Base-by-base conservation (phyloP, 2,797 vertebrate genomes). In the Yasuhikotakia modesta region DNA sequence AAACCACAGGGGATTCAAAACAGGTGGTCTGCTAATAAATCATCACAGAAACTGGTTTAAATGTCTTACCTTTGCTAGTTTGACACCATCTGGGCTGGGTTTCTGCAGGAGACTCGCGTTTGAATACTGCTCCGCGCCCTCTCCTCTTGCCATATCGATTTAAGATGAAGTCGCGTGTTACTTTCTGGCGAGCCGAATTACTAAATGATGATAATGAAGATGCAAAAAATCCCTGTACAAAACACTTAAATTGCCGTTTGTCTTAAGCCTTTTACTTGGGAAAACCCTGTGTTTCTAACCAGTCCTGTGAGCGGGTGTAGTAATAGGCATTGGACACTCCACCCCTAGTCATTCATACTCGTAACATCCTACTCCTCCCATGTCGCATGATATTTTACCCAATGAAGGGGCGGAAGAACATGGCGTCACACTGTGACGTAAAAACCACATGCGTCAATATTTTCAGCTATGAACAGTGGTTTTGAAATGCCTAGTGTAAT, bases 81-180 rank as follows among this genome's bases (percentile, higher is more conserved):
- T 74, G 61, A 85, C 61, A 35, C 61, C 85, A 74, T 90, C 88
- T 21, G 87, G 35, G 70, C 43, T 81, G 8, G 5, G 81, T 89
- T 92, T 91, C 27, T 86, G 87, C 64, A 94, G 80, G 43, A 94
- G 86, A 84, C 81, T 93, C 70, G 90, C 80, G 69, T 89, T 92
- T 17, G 91, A 91, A 82, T 83, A 93, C 79, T 93, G 92, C 73
- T 94, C 93, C 0, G 83, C 86, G 73, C 92, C 92, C 70, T 92
- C 92, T 86, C 93, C 93, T 86, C 88, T 93, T 1, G 92, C 93
- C 93, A 94, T 94, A 4, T 52, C 73, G 39, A 52, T 68, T 17
- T 68, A 22, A 17, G 69, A 22, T n/a, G 45, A 74, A 75, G 16
- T 43, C 58, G 50, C 21, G 63, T 5, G 63, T 45, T 12, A 24